These are phyloP conservation scores for Rhincodon typus DNA, from an alignment of 2,797 vertebrate genomes.

Conservation along the genomic window DNA sequence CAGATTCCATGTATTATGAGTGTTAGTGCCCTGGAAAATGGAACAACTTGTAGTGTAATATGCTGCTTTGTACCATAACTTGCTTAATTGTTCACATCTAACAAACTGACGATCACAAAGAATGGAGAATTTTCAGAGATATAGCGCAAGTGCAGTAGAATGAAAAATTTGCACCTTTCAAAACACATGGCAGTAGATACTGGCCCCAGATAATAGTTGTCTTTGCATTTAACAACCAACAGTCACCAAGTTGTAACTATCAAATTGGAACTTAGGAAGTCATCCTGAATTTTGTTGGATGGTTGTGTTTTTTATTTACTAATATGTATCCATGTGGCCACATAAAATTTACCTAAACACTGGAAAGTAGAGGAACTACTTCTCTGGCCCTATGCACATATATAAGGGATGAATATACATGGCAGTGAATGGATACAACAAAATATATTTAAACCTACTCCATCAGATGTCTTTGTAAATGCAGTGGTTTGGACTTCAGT, in stretches of 20 bases:
- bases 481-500: constrained; percentile 16
- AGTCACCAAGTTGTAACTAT: not conserved
- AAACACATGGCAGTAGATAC: not conserved
- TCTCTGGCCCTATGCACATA: not conserved
- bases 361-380: not conserved
- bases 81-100: not conserved
- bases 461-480: not conserved
- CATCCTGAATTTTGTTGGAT: not conserved
- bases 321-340: not conserved
- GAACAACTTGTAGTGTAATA: not conserved
- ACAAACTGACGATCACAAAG: not conserved
- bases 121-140: not conserved
- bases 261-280: not conserved
- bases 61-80: not conserved
- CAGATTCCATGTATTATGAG: not conserved
- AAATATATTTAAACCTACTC: not conserved
- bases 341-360: not conserved
- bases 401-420: not conserved
- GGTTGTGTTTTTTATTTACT: not conserved
- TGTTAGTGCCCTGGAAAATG: not conserved
- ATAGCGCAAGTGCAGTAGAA: not conserved
- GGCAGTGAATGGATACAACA: not conserved
- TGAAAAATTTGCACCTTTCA: not conserved
- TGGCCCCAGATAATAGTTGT: not conserved
- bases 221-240: no score